A percentile compares a stretch with the other conserved stretches of the same genome.
These are phyloP conservation scores for Oeneis ivallda DNA, from an alignment of 2,888 invertebrate species.

Conservation along the genomic window DNA sequence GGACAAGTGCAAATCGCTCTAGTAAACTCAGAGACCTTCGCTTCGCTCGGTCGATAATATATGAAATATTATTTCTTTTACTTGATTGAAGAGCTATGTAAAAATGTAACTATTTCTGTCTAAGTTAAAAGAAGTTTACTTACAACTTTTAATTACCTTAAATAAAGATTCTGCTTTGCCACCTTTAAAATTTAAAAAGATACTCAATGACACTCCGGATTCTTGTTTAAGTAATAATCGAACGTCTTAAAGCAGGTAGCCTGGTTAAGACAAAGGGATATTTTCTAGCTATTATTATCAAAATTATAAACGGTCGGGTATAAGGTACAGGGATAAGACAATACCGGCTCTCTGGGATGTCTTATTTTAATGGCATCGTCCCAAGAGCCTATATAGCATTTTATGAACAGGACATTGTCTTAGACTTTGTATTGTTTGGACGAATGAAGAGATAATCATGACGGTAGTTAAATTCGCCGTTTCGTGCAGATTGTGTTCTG, in stretches of 20 bases:
- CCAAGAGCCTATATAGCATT: slow-evolving; percentile 63
- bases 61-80: too few relatives aligned
- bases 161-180: neutral
- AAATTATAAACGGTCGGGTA: slow-evolving; percentile 71
- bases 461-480: slow-evolving; percentile 43
- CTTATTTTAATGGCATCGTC: slow-evolving; percentile 74
- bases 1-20: too few relatives aligned
- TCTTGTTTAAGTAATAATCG: slow-evolving; percentile 58
- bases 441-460: slow-evolving; percentile 46
- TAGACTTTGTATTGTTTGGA: slow-evolving; percentile 54
- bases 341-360: slow-evolving; percentile 55
- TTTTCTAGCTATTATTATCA: slow-evolving; percentile 78
- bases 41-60: too few relatives aligned
- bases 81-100: too few relatives aligned
- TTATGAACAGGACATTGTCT: slow-evolving; percentile 62
- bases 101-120: too few relatives aligned
- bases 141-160: neutral
- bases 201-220: slow-evolving; percentile 27
- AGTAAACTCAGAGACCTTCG: too few relatives aligned
- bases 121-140: too few relatives aligned
- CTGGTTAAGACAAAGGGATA: slow-evolving; percentile 73
- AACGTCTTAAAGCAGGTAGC: slow-evolving; percentile 69
- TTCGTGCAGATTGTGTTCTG: slow-evolving; percentile 33
- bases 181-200: slow-evolving; percentile 2
- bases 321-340: slow-evolving; percentile 69